These are phyloP conservation scores for Ochropleura plecta DNA, from an alignment of 2,888 invertebrate genomes.

Conservation along the genomic window DNA sequence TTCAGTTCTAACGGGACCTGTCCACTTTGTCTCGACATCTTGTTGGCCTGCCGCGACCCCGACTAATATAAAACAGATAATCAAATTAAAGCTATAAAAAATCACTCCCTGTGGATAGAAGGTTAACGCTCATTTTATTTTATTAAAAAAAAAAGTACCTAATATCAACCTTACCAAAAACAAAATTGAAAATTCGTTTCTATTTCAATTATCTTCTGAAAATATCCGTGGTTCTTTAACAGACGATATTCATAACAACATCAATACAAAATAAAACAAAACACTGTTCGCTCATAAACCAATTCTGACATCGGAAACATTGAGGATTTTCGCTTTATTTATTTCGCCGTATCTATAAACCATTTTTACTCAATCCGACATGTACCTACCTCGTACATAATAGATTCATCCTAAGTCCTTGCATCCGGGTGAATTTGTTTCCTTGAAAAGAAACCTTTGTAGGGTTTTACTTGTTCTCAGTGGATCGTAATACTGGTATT, in stretches of 20 bases:
- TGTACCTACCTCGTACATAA: slow-evolving; percentile 77
- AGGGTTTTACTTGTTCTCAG: slow-evolving; percentile 63
- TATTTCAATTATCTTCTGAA: background rate
- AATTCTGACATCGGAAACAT: slow-evolving; percentile 36
- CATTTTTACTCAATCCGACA: slow-evolving; percentile 68
- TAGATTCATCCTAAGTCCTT: slow-evolving; percentile 76
- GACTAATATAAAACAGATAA: background rate
- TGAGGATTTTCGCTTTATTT: slow-evolving; percentile 46
- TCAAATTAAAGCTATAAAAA: background rate
- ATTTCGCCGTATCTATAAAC: slow-evolving; percentile 59
- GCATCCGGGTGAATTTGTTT: slow-evolving; percentile 77
- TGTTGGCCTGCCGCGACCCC: too few relatives aligned
- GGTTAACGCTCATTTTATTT: too few relatives aligned
- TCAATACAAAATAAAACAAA: slow-evolving; percentile 27
- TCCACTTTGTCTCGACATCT: too few relatives aligned
- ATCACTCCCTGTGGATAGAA: too few relatives aligned
- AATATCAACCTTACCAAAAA: too few relatives aligned
- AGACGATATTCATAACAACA: background rate
- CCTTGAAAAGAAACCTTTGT: slow-evolving; percentile 52
- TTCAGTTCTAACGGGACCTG: too few relatives aligned
- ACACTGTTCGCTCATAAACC: slow-evolving; percentile 20
- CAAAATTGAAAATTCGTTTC: background rate
- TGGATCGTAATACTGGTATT: slow-evolving; percentile 68
- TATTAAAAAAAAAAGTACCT: too few relatives aligned
- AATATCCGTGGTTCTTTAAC: background rate